Base-by-base conservation (phyloP, 2,888 invertebrate genomes). In the Melitaea athalia region DNA sequence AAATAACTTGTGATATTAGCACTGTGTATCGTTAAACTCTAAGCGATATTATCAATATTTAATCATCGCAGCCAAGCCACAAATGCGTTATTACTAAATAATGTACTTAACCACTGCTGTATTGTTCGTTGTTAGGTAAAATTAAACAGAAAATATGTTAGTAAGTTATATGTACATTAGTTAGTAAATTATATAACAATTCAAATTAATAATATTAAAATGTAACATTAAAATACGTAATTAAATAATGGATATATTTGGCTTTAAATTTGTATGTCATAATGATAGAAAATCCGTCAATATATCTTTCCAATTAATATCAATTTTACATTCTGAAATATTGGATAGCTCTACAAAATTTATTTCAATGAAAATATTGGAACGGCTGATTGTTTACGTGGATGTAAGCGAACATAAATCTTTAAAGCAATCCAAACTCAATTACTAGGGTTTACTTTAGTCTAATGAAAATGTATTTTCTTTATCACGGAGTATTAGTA, bases 371-470 rank as follows among this genome's bases (percentile, higher is more conserved):
- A 84, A 84, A 85, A 81, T 80, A 77, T 77, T 68, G 75, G 79
- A 78, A 76, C 77, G 79, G 78, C 80, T 83, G 81, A 82, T 82
- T 83, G 82, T 82, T 84, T 79, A 78, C 76, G 76, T 76, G 79
- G 71, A 74, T 72, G 79, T 82, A 81, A 81, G 82, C 82, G 85
- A 81, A 74, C 79, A 86, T 89, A 87, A 89, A 89, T 89, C 87
- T 89, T 88, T 89, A 86, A 89, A 88, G 86, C 89, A 86, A 89
- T 89, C 84, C 85, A 87, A 90, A 90, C 85, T 90, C 90, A 89
- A 90, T 90, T 89, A 90, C 88, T 83, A 85, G 76, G 82, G 88
- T 90, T 89, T 89, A 82, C 87, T 86, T 87, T 86, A 66, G 79
- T 81, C 84, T 88, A 89, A 89, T 89, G 86, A 85, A 86, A 85